Base-by-base conservation (phyloP, 2,797 vertebrate genomes). In the Avahi laniger region DNA sequence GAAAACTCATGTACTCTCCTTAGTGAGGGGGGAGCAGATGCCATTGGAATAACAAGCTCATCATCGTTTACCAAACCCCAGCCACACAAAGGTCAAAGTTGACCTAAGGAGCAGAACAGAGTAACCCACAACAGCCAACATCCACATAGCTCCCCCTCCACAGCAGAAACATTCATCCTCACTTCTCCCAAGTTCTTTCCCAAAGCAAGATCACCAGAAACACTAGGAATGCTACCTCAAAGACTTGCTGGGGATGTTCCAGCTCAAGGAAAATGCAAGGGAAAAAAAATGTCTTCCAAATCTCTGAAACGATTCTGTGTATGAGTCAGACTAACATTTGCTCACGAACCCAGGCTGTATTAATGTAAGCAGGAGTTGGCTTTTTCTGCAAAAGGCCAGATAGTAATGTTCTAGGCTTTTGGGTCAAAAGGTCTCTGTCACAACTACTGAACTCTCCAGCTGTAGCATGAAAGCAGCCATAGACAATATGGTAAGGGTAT, bases 11-110 rank as follows among this genome's bases (percentile, higher is more conserved):
- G 1, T 2, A 18, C 30, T 63, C 9, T 69, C 48, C 52, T 30
- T 8, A 13, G 15, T 52, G 35, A 63, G 33, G 1, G 13, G 0
- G 10, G 6, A 0, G 4, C 8, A 15, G 54, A 35, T 14, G 15
- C 24, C 54, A 38, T 7, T 0, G 4, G 24, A 75, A 69, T 54
- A 38, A 69, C 13, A 4, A 4, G 5, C 5, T 28, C 87, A 93
- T 33, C 33, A 69, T 5, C 54, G 33, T 57, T 59, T 28, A n/a
- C 15, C 67, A 65, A 69, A 87, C 13, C 7, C 10, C 6, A 72
- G 5, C 18, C 57, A 82, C 41, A 61, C 20, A 33, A 83, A 35
- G 17, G 46, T 4, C 52, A 54, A 54, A 54, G 52, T 9, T 54
- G 17, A 70, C 10, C 43, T 15, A 18, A n/a, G 7, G 35, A 67